Percentiles rank a stretch among this genome's conserved stretches.
phyloP scores from a whole-genome alignment of 2,797 vertebrate genomes.

The Microctenopoma lineatum region DNA sequence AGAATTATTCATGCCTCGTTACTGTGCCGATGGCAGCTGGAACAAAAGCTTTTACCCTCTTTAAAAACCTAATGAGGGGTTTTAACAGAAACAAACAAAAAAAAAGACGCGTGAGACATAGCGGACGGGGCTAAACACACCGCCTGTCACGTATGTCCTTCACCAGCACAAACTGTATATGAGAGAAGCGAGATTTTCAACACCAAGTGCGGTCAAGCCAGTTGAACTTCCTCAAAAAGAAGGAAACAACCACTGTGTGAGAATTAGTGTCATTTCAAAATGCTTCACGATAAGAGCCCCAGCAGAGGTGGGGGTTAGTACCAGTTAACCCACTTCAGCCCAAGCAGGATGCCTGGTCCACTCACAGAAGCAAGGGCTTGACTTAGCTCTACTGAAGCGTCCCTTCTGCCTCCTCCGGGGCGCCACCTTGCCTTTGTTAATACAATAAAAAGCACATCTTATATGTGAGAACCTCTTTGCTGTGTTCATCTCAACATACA shows the following conservation, averaged over 20 bases:
- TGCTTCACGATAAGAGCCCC: conserved; percentile 45
- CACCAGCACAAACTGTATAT: conserved; percentile 57
- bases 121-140: conserved; percentile 16
- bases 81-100: conserved; percentile 33
- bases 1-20: conserved; percentile 54
- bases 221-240: conserved; percentile 47
- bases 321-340: conserved; percentile 62
- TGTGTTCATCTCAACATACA: conserved; percentile 42
- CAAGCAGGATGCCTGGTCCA: conserved; percentile 61
- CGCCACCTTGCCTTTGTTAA: conserved; percentile 29
- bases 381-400: conserved; percentile 58
- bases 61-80: conserved; percentile 43
- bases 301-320: conserved; percentile 73
- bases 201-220: conserved; percentile 20
- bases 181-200: conserved; percentile 51
- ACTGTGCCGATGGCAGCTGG: conserved; percentile 36
- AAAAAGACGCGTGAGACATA: conserved; percentile 31
- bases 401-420: conserved; percentile 36
- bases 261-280: conserved; percentile 60
- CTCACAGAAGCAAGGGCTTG: conserved; percentile 71
- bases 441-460: conserved; percentile 49
- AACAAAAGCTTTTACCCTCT: conserved; percentile 35
- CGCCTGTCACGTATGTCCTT: conserved; percentile 22
- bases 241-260: conserved; percentile 42
- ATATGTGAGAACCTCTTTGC: conserved; percentile 41